Evolutionary conservation across 2,797 vertebrate species (phyloP).

Genomic region (Toxotes lorentzi): DNA sequence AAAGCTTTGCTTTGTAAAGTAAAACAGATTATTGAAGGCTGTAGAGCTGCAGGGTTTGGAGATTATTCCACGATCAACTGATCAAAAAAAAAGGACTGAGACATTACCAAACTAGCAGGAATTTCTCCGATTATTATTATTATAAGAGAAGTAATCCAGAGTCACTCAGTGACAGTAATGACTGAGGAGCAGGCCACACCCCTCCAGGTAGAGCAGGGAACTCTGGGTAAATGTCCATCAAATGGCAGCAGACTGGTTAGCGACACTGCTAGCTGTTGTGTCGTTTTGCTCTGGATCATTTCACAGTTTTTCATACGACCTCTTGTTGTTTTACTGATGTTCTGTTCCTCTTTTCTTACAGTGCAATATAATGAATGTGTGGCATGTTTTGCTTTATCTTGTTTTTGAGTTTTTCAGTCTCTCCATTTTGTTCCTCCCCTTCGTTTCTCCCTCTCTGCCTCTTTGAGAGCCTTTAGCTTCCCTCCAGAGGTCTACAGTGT

Average conservation of each 20-base stretch:
- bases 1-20: neutral
- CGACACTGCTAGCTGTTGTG: constrained; percentile 1
- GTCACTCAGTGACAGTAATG: constrained; percentile 49
- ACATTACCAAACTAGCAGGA: neutral
- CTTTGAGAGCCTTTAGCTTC: constrained; percentile 28
- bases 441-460: constrained; percentile 3
- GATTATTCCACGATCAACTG: no score
- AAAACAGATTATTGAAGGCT: neutral
- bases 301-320: neutral
- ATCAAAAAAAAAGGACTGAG: no score
- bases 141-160: constrained; percentile 4
- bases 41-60: neutral
- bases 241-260: constrained; percentile 9
- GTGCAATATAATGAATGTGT: no score
- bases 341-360: neutral
- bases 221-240: constrained; percentile 55
- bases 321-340: no score
- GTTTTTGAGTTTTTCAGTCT: constrained; percentile 37
- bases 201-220: constrained; percentile 42
- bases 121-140: no score
- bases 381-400: neutral
- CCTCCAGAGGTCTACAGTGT: constrained; percentile 47
- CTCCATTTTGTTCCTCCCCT: constrained; percentile 12
- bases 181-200: neutral
- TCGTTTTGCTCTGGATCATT: neutral